These are phyloP conservation scores for Cladopsammia gracilis DNA, from an alignment of 64 coral and sea anemone species.

Conservation along the genomic window DNA sequence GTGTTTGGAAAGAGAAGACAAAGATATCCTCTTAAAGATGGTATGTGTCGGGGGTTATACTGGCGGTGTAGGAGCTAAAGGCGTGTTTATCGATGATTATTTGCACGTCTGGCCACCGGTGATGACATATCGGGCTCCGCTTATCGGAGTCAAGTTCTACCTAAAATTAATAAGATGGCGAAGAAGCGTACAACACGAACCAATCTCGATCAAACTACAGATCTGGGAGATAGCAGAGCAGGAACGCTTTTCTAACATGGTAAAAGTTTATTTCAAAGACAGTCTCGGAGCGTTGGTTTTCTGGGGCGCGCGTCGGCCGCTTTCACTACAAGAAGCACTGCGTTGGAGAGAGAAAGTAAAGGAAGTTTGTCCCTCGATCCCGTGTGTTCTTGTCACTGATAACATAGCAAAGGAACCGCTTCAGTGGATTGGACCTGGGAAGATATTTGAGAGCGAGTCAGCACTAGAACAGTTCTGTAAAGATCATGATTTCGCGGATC, in stretches of 20 bases:
- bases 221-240: conserved; percentile 78
- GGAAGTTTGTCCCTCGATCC: conserved; percentile 14
- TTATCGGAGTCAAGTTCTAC: conserved; percentile 51
- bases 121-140: conserved; percentile 24
- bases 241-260: conserved; percentile 30
- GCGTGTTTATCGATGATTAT: conserved; percentile 69
- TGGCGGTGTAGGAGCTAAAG: conserved; percentile 36
- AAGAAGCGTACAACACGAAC: background rate
- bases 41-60: conserved; percentile 66
- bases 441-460: conserved; percentile 58
- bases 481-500: conserved; percentile 38
- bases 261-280: conserved; percentile 52
- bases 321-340: conserved; percentile 51
- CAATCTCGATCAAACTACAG: conserved; percentile 40
- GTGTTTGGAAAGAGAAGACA: background rate
- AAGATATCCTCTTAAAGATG: conserved; percentile 48
- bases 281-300: conserved; percentile 59
- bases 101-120: conserved; percentile 60
- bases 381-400: conserved; percentile 66
- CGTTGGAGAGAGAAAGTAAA: conserved; percentile 60
- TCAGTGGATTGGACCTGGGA: conserved; percentile 63
- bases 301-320: conserved; percentile 57
- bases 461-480: conserved; percentile 74
- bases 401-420: conserved; percentile 41
- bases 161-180: conserved; percentile 52